Evolutionary conservation across 2,888 invertebrate genomes (phyloP).

Genomic region (Kryphioiulus occultus): DNA sequence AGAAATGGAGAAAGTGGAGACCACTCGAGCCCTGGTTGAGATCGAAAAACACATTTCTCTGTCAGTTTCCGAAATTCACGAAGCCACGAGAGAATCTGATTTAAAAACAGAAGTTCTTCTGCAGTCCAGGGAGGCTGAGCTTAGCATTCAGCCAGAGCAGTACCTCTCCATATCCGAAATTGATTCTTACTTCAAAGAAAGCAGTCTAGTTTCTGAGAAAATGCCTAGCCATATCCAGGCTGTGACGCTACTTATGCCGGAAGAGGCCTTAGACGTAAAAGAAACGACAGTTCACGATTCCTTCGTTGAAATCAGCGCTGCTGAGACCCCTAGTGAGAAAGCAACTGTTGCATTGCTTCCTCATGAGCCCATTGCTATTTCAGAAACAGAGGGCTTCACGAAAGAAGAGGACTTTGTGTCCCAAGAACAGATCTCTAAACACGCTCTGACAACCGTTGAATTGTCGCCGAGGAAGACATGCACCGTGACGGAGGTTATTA

Average conservation of each 20-base stretch:
- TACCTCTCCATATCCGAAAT: slow-evolving; percentile 42
- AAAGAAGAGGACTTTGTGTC: slow-evolving; percentile 50
- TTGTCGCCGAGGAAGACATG: slow-evolving; percentile 51
- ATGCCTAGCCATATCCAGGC: slow-evolving; percentile 49
- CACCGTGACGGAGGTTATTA: slow-evolving; percentile 54
- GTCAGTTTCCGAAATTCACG: slow-evolving; percentile 44
- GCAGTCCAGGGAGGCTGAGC: neutral
- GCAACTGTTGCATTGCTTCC: slow-evolving; percentile 54
- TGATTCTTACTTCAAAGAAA: slow-evolving; percentile 11
- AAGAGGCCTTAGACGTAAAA: slow-evolving; percentile 54
- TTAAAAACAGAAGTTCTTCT: neutral
- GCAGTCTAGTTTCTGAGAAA: slow-evolving; percentile 15
- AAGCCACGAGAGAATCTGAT: slow-evolving; percentile 4
- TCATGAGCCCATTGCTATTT: slow-evolving; percentile 54
- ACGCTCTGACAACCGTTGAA: slow-evolving; percentile 48
- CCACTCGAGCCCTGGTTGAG: slow-evolving; percentile 5
- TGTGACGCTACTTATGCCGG: slow-evolving; percentile 52
- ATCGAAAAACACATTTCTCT: slow-evolving; percentile 42
- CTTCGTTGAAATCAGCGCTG: slow-evolving; percentile 46
- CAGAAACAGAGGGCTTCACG: slow-evolving; percentile 52
- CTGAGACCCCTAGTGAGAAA: slow-evolving; percentile 51
- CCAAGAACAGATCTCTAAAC: slow-evolving; percentile 37
- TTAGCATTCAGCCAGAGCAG: slow-evolving; percentile 22
- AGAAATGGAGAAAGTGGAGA: slow-evolving; percentile 21
- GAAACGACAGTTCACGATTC: slow-evolving; percentile 51